Evolutionary conservation across 2,113 vertebrate species (phyloP).

Genomic region (Sialia sialis): DNA sequence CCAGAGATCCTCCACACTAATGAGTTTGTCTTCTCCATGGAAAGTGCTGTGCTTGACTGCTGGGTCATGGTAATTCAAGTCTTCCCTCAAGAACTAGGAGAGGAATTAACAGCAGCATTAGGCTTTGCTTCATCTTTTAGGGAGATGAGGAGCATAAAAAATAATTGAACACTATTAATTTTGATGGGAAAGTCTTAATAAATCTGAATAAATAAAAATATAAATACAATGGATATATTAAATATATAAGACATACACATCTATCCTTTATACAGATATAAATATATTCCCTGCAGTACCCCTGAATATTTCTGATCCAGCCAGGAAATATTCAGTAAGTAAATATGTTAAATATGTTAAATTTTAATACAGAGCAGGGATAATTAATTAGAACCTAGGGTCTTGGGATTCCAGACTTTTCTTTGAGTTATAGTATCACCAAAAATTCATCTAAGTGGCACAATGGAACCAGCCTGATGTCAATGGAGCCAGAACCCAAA

Average conservation of each 20-base stretch:
- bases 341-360: neutral
- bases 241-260: neutral
- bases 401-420: neutral
- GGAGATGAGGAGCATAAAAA: neutral
- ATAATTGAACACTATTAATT: rapidly evolving
- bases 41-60: constrained; percentile 96
- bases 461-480: neutral
- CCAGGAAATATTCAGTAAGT: neutral
- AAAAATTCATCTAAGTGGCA: neutral
- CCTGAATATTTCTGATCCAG: neutral
- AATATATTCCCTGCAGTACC: neutral
- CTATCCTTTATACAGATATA: neutral
- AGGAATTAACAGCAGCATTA: neutral
- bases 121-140: neutral
- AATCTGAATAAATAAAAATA: neutral
- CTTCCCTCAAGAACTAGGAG: constrained; percentile 91
- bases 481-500: neutral
- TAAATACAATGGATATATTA: neutral
- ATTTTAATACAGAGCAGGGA: neutral
- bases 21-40: constrained; percentile 96
- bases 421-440: neutral
- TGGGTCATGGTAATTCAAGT: constrained; percentile 96
- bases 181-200: neutral
- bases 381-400: neutral
- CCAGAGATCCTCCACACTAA: constrained; percentile 97